Base-by-base conservation (phyloP, 2,113 vertebrate genomes). In the Megaleporinus macrocephalus region DNA sequence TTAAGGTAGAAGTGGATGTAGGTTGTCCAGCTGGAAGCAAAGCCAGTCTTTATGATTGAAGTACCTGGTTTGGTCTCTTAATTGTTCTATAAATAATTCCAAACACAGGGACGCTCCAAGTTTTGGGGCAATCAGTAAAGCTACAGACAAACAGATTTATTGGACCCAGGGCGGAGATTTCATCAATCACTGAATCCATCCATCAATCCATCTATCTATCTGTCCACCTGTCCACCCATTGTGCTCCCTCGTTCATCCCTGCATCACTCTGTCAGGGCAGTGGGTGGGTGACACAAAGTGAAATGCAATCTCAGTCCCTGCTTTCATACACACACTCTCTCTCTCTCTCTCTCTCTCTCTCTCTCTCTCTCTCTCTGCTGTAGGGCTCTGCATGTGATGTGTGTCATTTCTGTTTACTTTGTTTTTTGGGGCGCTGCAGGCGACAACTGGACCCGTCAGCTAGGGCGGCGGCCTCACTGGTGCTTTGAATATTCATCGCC, bases 241-340 rank as follows among this genome's bases (percentile, higher is more conserved):
- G 51, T 49, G 51, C 33, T 44, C 62, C 24, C 47, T 68, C 29
- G 59, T 66, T 78, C 69, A 85, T 73, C 33, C 30, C 36, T 27
- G 47, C 15, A 20, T 81, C 61, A 76, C 24, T 82, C 75, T 65
- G 61, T 73, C 69, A 65, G 57, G 68, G 57, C 5, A 33, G 55
- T 15, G 20, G 72, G 73, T 24, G 68, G 33, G 55, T 81, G 75
- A 69, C 53, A 71, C 29, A 24, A 51, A 63, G 84, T 55, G 63
- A 75, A 41, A 13, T 71, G 79, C 36, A 79, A 85, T 79, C 57
- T 76, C 51, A 75, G 73, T 65, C 41, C 26, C 15, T 68, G 49
- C 5, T n/a, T 65, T 68, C 51, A 76, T 1, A 76, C 71, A 59
- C 62, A 80, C 78, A 68, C 63, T 65, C 30, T 78, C 57, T 59